These are phyloP conservation scores for Molorchus minor DNA, from an alignment of 2,888 invertebrate genomes.

Conservation along the genomic window DNA sequence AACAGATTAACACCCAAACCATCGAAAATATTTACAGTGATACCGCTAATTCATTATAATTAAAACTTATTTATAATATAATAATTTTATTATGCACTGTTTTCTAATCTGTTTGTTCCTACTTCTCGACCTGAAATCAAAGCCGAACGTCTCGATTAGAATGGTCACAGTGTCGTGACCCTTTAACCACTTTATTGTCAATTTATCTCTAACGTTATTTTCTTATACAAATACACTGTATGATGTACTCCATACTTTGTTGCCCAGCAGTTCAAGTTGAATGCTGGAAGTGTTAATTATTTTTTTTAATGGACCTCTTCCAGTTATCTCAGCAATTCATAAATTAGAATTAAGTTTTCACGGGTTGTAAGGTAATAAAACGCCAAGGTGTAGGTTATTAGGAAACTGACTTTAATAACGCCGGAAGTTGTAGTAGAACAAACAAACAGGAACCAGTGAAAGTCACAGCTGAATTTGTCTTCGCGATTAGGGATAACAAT, in stretches of 20 bases:
- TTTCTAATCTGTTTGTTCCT: constrained; percentile 14
- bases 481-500: too few relatives aligned
- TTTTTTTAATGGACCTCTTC: background rate
- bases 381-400: background rate
- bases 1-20: too few relatives aligned
- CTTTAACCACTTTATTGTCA: constrained; percentile 56
- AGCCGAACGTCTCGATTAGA: constrained; percentile 48
- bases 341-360: background rate
- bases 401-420: background rate
- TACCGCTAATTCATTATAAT: background rate
- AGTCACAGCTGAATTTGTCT: background rate
- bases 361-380: background rate
- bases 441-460: background rate
- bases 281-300: background rate
- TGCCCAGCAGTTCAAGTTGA: background rate
- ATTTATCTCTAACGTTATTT: constrained; percentile 52
- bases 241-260: background rate
- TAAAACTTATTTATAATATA: background rate
- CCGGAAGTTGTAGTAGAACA: background rate
- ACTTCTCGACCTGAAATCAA: constrained; percentile 38
- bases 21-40: background rate
- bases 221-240: constrained; percentile 9
- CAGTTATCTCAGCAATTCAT: background rate
- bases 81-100: background rate
- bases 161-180: constrained; percentile 54